Percentiles rank a stretch among this genome's conserved stretches.
These are phyloP conservation scores for Streptopelia turtur DNA, from an alignment of 2,797 vertebrate genomes.

Conservation along the genomic window DNA sequence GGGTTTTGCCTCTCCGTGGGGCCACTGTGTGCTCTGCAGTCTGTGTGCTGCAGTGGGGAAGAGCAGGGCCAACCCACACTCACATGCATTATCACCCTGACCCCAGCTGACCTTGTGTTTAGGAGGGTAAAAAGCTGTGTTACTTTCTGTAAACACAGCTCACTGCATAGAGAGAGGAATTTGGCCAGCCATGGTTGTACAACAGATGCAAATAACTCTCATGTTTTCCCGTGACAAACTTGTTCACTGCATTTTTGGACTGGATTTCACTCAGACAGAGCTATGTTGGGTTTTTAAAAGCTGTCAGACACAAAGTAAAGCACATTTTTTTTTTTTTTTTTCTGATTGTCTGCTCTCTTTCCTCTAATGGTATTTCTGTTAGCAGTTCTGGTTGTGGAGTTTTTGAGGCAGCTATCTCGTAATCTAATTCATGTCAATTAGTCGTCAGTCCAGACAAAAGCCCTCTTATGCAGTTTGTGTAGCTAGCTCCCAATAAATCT, in stretches of 20 bases:
- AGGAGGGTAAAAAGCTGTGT: neutral
- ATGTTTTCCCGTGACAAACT: constrained; percentile 24
- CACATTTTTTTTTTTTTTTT: neutral
- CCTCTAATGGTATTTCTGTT: neutral
- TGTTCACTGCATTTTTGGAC: neutral
- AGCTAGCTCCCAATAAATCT: constrained; percentile 37
- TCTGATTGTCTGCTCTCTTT: neutral
- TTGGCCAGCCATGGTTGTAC: neutral
- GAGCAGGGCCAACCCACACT: neutral
- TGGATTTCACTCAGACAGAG: neutral
- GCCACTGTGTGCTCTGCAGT: neutral
- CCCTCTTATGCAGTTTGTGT: constrained; percentile 31
- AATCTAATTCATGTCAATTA: constrained; percentile 65
- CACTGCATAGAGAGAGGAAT: neutral
- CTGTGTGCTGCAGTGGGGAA: neutral
- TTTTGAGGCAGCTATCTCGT: constrained; percentile 20
- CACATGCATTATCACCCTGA: accelerated
- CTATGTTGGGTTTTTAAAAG: neutral
- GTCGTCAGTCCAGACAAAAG: constrained; percentile 49
- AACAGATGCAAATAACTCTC: constrained; percentile 27
- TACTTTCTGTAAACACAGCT: neutral
- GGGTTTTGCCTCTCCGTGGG: neutral
- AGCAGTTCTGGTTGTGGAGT: neutral
- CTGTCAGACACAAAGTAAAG: neutral
- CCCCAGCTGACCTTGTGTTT: neutral